Percentiles rank a stretch among this genome's conserved stretches.
Evolutionary conservation across 2,888 invertebrate genomes (phyloP).

Genomic region (Aspidiotus destructor): DNA sequence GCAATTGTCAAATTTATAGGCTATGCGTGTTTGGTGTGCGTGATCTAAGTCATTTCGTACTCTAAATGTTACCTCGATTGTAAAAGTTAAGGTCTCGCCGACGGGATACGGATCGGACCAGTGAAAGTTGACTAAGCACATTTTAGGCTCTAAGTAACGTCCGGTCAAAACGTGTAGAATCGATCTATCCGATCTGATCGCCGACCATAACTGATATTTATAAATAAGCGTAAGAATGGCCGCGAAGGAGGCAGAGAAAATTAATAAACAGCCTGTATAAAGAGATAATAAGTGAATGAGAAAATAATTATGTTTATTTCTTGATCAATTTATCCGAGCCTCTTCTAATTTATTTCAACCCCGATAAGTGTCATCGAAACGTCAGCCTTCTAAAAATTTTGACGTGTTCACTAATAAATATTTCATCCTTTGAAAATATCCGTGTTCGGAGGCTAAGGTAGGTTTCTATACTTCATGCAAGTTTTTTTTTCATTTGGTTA

Average conservation of each 20-base stretch:
- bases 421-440: too few relatives aligned
- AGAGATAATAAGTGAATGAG: background rate
- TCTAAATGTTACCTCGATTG: conserved; percentile 51
- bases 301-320: too few relatives aligned
- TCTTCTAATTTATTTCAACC: background rate
- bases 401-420: too few relatives aligned
- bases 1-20: background rate
- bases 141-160: conserved; percentile 69
- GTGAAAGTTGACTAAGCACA: conserved; percentile 78
- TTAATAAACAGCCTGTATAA: conserved; percentile 3
- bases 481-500: too few relatives aligned
- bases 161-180: conserved; percentile 84
- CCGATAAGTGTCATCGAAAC: background rate
- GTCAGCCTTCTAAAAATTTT: background rate
- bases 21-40: background rate
- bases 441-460: too few relatives aligned
- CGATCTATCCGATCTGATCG: conserved; percentile 82
- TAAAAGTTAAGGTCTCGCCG: conserved; percentile 85
- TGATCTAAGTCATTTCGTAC: background rate
- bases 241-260: conserved; percentile 79
- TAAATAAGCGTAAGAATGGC: conserved; percentile 76
- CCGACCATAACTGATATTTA: conserved; percentile 72
- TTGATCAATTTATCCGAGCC: too few relatives aligned
- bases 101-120: conserved; percentile 85
- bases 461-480: too few relatives aligned